Base-by-base conservation (phyloP, 2,113 vertebrate species). In the Trematocara nigrifrons region DNA sequence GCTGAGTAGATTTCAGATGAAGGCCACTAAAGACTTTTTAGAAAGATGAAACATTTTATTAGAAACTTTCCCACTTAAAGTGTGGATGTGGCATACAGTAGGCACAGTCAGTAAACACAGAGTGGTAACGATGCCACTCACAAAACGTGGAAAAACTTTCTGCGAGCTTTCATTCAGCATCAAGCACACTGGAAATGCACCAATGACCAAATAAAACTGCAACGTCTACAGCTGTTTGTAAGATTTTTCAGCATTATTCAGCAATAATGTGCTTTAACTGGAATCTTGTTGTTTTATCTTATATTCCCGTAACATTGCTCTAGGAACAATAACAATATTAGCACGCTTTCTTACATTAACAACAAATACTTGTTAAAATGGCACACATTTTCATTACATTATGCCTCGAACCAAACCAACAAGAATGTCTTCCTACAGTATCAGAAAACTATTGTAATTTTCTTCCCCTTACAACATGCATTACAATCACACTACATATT, bases 51-150 rank as follows among this genome's bases (percentile, higher is more conserved):
- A 35, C 64, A 74, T 52, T 94, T 93, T 92, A 92, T 89, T 91
- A 87, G 83, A 90, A 93, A 91, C 79, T 31, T 89, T 80, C 92
- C 92, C 89, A 91, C 88, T 89, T 92, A 87, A 93, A 95, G 93
- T 90, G 93, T 88, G 91, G 89, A 93, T 79, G 83, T 89, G 89
- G 86, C 85, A 26, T 59, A 92, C 79, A 76, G 35, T 86, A 93
- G 92, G 91, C 91, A 91, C 91, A 89, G 79, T 91, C 79, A 89
- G 79, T 84, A 86, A 64, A 79, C 83, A 89, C 5, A 84, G 80
- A 47, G 77, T 69, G 51, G 82, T 69, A 26, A 79, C 33, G 64
- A 84, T 12, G 16, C 22, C 79, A 9, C 84, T 79, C 33, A 79
- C 79, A 77, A 56, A n/a, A 56, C 29, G 26, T 57, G 64, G 54